Conservation (phyloP, 1,140 invertebrate genomes). For the Leptonema lineaticorne region DNA sequence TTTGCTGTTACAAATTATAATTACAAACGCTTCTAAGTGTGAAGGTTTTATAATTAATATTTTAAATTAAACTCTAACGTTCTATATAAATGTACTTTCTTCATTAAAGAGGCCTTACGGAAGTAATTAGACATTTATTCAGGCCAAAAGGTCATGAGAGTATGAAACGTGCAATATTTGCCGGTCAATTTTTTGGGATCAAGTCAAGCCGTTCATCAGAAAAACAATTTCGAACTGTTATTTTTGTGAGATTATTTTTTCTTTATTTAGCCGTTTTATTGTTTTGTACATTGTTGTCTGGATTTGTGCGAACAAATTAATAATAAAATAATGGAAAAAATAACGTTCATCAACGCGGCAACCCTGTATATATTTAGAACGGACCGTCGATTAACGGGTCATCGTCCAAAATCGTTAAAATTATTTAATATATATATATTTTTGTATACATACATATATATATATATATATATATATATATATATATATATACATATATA, state of each 20-base stretch:
- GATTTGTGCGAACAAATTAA: neutral
- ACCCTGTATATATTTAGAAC: constrained; percentile 22
- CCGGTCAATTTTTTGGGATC: neutral
- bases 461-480: neutral
- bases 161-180: neutral
- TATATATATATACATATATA: too few species aligned
- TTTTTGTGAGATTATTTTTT: neutral
- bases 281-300: neutral
- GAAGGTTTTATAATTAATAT: too few species aligned
- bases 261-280: neutral
- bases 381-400: constrained; percentile 8
- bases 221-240: neutral
- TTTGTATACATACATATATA: neutral
- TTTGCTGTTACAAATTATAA: too few species aligned
- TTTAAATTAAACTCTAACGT: too few species aligned
- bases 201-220: neutral
- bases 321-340: neutral
- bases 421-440: neutral
- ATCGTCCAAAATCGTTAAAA: too few species aligned
- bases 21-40: too few species aligned
- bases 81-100: too few species aligned
- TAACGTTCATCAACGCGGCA: constrained; percentile 9
- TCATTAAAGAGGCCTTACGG: too few species aligned
- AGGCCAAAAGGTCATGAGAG: neutral
- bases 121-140: neutral